phyloP scores from a whole-genome alignment of 2,113 vertebrate species.

The Hippocampus guttulatus region DNA sequence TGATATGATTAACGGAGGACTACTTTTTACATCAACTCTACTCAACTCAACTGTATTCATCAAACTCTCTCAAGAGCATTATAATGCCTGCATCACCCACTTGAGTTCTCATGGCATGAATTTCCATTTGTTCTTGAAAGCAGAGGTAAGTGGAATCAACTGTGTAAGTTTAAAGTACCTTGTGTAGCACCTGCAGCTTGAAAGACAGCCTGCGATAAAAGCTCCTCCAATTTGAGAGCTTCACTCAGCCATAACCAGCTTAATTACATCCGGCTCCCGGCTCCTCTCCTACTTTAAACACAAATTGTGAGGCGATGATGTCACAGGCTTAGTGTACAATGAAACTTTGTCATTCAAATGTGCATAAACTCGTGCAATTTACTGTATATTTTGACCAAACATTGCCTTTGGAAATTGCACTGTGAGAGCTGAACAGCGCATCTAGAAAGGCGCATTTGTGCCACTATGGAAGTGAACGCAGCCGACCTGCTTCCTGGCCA shows the following conservation, averaged over 20 bases:
- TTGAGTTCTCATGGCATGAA: neutral
- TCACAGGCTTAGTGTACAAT: neutral
- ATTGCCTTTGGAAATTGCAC: neutral
- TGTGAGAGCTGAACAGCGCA: neutral
- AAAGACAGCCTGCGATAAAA: slow-evolving; percentile 39
- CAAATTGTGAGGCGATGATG: neutral
- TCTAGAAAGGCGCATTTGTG: no score
- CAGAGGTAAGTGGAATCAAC: slow-evolving; percentile 17
- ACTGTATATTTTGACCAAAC: neutral
- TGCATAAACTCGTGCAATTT: neutral
- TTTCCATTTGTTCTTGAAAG: slow-evolving; percentile 21
- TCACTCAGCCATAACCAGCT: slow-evolving; percentile 38
- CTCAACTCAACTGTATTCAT: no score
- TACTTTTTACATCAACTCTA: neutral
- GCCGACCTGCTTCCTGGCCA: no score
- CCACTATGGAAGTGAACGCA: no score
- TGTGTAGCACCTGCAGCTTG: slow-evolving; percentile 50
- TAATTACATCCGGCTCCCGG: slow-evolving; percentile 37
- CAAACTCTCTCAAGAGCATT: neutral
- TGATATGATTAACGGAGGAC: neutral
- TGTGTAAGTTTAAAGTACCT: slow-evolving; percentile 30
- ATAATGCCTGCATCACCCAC: neutral
- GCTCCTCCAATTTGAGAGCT: slow-evolving; percentile 44
- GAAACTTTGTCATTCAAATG: neutral
- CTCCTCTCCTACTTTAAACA: slow-evolving; percentile 16